Base-by-base conservation (phyloP, 2,797 vertebrate species). In the Sebastes itinus region DNA sequence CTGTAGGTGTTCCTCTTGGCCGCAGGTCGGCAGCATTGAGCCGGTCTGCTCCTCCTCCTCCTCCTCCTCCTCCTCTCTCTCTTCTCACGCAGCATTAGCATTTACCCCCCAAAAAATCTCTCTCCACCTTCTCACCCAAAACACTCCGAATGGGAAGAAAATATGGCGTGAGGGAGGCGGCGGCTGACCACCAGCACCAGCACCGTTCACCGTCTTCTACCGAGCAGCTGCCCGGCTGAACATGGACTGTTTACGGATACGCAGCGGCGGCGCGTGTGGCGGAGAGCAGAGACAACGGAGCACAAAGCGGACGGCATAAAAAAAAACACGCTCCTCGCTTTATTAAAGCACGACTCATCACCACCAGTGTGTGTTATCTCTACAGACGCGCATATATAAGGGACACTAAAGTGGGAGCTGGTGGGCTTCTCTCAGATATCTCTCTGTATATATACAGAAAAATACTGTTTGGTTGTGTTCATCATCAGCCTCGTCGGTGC, bases 11-110 rank as follows among this genome's bases (percentile, higher is more conserved):
- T 60, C 73, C 68, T 92, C 72, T 87, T 85, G 30, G 42, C 89
- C 96, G 82, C 89, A 72, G 89, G 94, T 65, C 77, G 94, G 91
- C 96, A 92, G 93, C 92, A 91, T 92, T 85, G 92, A 88, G 91
- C 88, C 82, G 65, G 33, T 46, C 74, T 56, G 76, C 63, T 77
- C 82, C 35, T 88, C 80, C 7, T 25, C 27, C 14, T 16, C 7
- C 28, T 32, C 32, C 33, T 33, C 33, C 33, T 42, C 30, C 42
- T 9, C 46, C 23, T 52, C 59, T 18, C 38, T 23, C 59, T 1
- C 52, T 33, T 58, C 80, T 33, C 84, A 79, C 77, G 87, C 88
- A 77, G 86, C 42, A 70, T 88, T 85, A 87, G 85, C 91, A 76
- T 87, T 86, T 67, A 20, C 65, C 72, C 79, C 33, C 33, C 33